These are phyloP conservation scores for Bos taurus DNA, from an alignment of 2,113 vertebrate genomes.

Conservation along the genomic window ARS-UCD2.0 NC_037340.1:72545501-72546000, in stretches of 20 bases:
- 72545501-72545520: too few relatives aligned
- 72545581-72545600: too few relatives aligned
- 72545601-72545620: not conserved
- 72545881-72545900: rapidly evolving
- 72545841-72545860: not conserved
- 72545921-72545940: not conserved
- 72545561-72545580: too few relatives aligned
- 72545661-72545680: not conserved
- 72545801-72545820: not conserved
- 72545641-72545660: not conserved
- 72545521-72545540: too few relatives aligned
- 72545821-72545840: not conserved
- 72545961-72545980: not conserved
- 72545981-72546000: not conserved
- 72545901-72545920: not conserved
- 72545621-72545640: not conserved
- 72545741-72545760: not conserved
- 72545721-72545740: not conserved
- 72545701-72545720: rapidly evolving
- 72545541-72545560: rapidly evolving
- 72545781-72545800: not conserved
- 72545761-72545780: too few relatives aligned
- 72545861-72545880: not conserved
- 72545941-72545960: not conserved
- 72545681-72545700: not conserved